Base-by-base conservation (phyloP, 1,140 invertebrate species). In the Zeugodacus cucurbitae region DNA sequence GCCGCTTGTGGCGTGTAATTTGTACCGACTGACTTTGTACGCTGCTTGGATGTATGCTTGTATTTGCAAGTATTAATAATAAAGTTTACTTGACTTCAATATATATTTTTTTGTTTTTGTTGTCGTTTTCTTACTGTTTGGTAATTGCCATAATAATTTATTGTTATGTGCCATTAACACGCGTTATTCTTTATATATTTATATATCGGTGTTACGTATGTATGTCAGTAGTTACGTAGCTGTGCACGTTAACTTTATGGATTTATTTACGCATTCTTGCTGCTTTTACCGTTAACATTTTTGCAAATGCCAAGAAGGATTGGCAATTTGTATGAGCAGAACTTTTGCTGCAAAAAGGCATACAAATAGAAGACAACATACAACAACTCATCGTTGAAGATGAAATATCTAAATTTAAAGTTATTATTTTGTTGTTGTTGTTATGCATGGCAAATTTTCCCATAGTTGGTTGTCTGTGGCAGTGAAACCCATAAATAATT, bases 91-190 rank as follows among this genome's bases (percentile, higher is more conserved):
- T 67, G 64, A 67, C 64, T 67, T 34, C 64, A 34, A 32, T 67
- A 67, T 67, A 67, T 67, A 32, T 62, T 17, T 17, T 64, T 64
- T 67, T 67, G 10, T 34, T 29, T 20, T 20, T 67, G 14, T 67
- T 67, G 14, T 67, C 4, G 64, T 67, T 67, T 67, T 67, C 64
- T 34, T 32, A 29, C 11, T 67, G 14, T 67, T 67, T 26, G 58
- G 59, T 29, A 62, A 62, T 62, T 54, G 59, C 22, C 26, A 26
- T 62, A 29, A 62, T 67, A 67, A 67, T 67, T 67, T 67, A 67
- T 67, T 67, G 64, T 34, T 67, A 67, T 67, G 14, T 67, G 64
- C 64, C 64, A 67, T 67, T 67, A 67, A 32, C 64, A 34, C 64
- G 64, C 64, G 26, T 17, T 32, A 11, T 67, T 67, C n/a, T n/a